These are phyloP conservation scores for Entomobrya proxima DNA, from an alignment of 2,888 invertebrate genomes.

Conservation along the genomic window DNA sequence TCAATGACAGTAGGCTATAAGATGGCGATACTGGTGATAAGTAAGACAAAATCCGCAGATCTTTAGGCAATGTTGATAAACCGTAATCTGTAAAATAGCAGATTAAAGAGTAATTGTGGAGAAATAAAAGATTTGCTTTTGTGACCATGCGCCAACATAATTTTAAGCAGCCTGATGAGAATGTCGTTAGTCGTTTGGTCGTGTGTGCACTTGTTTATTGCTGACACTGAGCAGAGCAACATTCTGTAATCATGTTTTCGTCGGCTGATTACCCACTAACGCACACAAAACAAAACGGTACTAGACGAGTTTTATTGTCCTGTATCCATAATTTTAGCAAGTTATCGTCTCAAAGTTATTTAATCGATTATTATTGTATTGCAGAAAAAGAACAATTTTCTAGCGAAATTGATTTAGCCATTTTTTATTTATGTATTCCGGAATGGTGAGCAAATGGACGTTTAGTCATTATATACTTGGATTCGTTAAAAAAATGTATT, in stretches of 20 bases:
- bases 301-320: neutral
- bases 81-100: conserved; percentile 27
- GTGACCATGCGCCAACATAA: neutral
- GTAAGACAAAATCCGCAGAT: conserved; percentile 18
- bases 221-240: too few species aligned
- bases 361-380: conserved; percentile 14
- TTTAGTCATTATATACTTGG: neutral
- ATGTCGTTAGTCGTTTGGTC: conserved; percentile 19
- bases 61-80: conserved; percentile 12
- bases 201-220: conserved; percentile 22
- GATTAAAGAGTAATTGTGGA: conserved; percentile 26
- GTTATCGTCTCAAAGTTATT: conserved; percentile 14
- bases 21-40: neutral
- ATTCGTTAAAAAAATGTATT: neutral
- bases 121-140: neutral
- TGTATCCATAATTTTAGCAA: neutral
- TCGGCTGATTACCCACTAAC: neutral
- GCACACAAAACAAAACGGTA: too few species aligned
- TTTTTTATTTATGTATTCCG: neutral
- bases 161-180: neutral
- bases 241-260: conserved; percentile 15
- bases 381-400: conserved; percentile 11
- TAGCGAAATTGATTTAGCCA: conserved; percentile 26
- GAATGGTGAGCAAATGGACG: neutral
- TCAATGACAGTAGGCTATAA: conserved; percentile 10